These are phyloP conservation scores for Sinotaia quadrata DNA, from an alignment of 2,888 invertebrate genomes.

Conservation along the genomic window DNA sequence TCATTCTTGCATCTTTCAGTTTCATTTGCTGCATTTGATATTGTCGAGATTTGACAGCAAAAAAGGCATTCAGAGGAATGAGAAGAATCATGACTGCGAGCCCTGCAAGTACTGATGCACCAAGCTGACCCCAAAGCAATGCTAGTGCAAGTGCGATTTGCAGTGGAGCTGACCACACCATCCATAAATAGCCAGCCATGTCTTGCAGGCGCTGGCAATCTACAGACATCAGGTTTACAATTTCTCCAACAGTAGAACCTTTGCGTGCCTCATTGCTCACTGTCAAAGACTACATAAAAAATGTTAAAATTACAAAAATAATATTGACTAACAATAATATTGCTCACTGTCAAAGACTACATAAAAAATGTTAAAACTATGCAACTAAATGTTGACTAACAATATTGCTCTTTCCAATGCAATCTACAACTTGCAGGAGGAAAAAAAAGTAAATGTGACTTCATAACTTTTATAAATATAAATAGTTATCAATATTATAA, in stretches of 20 bases:
- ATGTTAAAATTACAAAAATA: too few relatives aligned
- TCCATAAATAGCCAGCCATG: conserved; percentile 65
- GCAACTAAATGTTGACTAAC: too few relatives aligned
- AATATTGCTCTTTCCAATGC: too few relatives aligned
- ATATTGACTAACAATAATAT: too few relatives aligned
- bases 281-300: conserved; percentile 37
- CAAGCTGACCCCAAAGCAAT: conserved; percentile 73
- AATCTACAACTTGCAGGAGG: too few relatives aligned
- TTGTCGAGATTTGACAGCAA: conserved; percentile 65
- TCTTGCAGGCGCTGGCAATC: conserved; percentile 71
- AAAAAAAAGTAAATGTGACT: too few relatives aligned
- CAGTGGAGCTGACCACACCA: conserved; percentile 77
- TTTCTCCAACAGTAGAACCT: conserved; percentile 70
- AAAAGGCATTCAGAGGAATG: conserved; percentile 75
- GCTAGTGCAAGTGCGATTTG: conserved; percentile 72
- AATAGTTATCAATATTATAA: too few relatives aligned
- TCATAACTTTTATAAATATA: too few relatives aligned
- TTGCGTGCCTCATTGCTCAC: conserved; percentile 60
- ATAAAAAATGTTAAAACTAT: too few relatives aligned
- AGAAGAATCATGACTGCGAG: conserved; percentile 92
- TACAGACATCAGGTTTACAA: conserved; percentile 72
- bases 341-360: conserved; percentile 36
- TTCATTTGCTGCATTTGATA: conserved; percentile 66
- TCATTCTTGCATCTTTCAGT: conserved; percentile 62
- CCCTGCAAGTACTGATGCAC: conserved; percentile 89